Conservation (phyloP, 2,888 invertebrate species). For the Diabrotica balteata region DNA sequence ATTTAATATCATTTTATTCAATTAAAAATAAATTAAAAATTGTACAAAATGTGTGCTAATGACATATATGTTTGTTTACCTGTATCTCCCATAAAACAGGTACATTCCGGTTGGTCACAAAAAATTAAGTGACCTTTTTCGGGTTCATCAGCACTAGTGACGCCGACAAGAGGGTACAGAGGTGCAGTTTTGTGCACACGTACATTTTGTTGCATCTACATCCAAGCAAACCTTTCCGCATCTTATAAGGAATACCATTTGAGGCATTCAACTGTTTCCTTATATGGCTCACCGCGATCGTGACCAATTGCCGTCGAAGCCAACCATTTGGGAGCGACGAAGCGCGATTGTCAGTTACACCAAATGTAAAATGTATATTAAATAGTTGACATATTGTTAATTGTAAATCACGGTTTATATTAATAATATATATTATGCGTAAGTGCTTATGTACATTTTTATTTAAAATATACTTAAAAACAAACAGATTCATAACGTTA, state of each 20-base stretch:
- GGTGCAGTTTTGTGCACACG: slow-evolving; percentile 9
- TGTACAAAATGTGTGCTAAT: background rate
- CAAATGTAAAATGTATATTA: too few species aligned
- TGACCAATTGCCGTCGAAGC: slow-evolving; percentile 20
- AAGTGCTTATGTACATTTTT: too few species aligned
- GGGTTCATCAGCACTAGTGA: slow-evolving; percentile 30
- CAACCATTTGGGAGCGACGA: slow-evolving; percentile 8
- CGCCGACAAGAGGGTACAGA: slow-evolving; percentile 5
- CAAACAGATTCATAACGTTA: too few species aligned
- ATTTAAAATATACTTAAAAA: too few species aligned
- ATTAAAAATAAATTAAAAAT: too few species aligned
- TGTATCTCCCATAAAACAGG: background rate
- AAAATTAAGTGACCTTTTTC: slow-evolving; percentile 21
- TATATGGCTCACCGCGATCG: slow-evolving; percentile 30
- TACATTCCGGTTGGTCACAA: background rate
- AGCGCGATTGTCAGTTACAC: slow-evolving; percentile 6
- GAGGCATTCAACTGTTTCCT: slow-evolving; percentile 32
- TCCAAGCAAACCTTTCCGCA: slow-evolving; percentile 30
- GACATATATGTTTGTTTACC: background rate
- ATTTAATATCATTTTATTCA: too few species aligned
- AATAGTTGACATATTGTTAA: too few species aligned
- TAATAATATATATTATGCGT: too few species aligned
- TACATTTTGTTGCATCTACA: slow-evolving; percentile 17
- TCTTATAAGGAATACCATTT: slow-evolving; percentile 37
- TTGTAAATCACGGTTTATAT: too few species aligned